Evolutionary conservation across 2,888 invertebrate genomes (phyloP), one percentile per base, ranked within the genome.

Genomic region (Esperia sulphurella): DNA sequence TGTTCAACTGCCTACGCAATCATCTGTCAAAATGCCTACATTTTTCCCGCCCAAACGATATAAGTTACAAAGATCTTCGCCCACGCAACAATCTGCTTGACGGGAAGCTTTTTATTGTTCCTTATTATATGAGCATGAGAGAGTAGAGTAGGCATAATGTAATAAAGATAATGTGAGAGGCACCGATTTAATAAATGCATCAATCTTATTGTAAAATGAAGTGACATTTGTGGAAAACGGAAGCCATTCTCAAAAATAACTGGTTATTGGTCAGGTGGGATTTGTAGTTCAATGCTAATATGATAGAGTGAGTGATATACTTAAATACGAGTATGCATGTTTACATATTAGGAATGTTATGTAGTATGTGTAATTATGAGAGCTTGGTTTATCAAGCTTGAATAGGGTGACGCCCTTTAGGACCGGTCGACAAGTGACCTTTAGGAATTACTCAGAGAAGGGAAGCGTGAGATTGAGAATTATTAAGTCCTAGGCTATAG

Each of bases 341-440:
- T n/a, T n/a, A n/a, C n/a, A n/a, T n/a, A n/a, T n/a, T n/a, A n/a
- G n/a, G 46, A 41, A 21, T 21, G 21, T 21, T 21, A 21, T 41
- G 21, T 21, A 21, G 1, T 35, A 46, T 50, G 46, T 39, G 60
- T 62, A 62, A 61, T 61, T 55, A 58, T 52, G 52, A 50, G 58
- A 54, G 46, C 48, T 48, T 41, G 48, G 37, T 37, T 5, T 21
- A 41, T 41, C 47, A 45, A 58, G 60, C 62, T 54, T 56, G 63
- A 71, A 67, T 67, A 68, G 82, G 75, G 73, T 79, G 71, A 72
- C 64, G 78, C 76, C 78, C 83, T 79, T 75, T 68, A 57, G 58
- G 65, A 66, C 59, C 67, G 71, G 74, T 70, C 71, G 69, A 71
- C 83, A 76, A 77, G 69, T 86, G 78, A 86, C 86, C 86, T 87